Evolutionary conservation across 2,888 invertebrate genomes (phyloP).

Genomic region (Rhogogaster chlorosoma): DNA sequence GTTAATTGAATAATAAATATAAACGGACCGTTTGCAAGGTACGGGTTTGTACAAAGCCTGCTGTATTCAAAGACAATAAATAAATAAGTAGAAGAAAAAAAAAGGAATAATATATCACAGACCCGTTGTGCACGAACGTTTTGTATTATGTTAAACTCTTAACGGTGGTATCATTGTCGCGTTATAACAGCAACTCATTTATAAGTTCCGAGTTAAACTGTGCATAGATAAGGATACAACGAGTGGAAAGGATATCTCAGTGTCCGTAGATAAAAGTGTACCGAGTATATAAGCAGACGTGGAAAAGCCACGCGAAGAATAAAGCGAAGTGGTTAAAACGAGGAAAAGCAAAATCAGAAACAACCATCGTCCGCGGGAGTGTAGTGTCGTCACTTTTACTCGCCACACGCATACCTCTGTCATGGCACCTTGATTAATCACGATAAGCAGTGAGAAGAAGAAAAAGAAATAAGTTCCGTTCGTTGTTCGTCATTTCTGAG

Average conservation of each 20-base stretch:
- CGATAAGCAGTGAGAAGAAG: not conserved
- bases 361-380: not conserved
- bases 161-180: slow-evolving; percentile 10
- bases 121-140: not conserved
- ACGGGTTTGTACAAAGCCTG: too few relatives aligned
- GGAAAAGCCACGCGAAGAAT: not conserved
- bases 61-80: not conserved
- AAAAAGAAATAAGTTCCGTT: too few relatives aligned
- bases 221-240: not conserved
- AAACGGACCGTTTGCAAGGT: not conserved
- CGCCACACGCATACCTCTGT: not conserved
- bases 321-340: not conserved
- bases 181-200: not conserved
- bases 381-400: not conserved
- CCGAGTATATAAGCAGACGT: not conserved
- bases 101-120: not conserved
- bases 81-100: not conserved
- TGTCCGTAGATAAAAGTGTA: not conserved
- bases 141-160: not conserved
- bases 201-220: not conserved
- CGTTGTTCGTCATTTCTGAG: too few relatives aligned
- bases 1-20: not conserved
- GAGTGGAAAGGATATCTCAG: not conserved
- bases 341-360: not conserved
- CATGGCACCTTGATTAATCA: slow-evolving; percentile 17